Evolutionary conservation across 2,797 vertebrate species (phyloP), one percentile per base, ranked within the genome.

Genomic region (Glossophaga mutica): DNA sequence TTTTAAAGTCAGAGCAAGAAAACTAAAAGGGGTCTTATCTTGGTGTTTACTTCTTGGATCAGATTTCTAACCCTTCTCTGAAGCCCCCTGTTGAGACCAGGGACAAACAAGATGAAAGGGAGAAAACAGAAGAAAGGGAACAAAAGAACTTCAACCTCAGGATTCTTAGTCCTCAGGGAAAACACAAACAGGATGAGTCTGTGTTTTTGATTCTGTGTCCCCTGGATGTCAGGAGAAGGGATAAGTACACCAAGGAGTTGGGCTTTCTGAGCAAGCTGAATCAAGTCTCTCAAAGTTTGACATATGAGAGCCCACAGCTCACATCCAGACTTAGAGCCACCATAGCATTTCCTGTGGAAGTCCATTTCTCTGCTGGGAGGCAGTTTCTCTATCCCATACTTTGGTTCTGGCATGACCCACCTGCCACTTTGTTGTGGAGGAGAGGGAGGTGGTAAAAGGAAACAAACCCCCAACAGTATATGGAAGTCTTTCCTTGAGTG

Each of bases 21-120:
- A 94, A 93, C 79, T 87, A 19, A 32, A 96, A 67, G 57, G 70
- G 57, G 70, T 93, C 89, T 78, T 94, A 91, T 37, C 52, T 59
- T 39, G 22, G 59, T 96, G 86, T 92, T 97, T 95, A 94, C 83
- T 96, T 97, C 96, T 94, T 96, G 68, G 50, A 89, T 44, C 68
- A 87, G 70, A 95, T 91, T 95, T 92, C 22, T 74, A 94, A 87
- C 70, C 67, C 42, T 91, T 86, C 79, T 89, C 87, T 83, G 71
- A 94, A 93, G 73, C 76, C 21, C 85, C 91, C 91, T 67, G 81
- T 91, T 70, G 86, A 93, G 93, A 94, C 79, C 48, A 95, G 83
- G 83, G 93, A 92, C 83, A 91, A 95, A 95, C 52, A 96, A 94
- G 86, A 95, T 90, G 62, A 94, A 97, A 96, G 93, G 76, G 91